Base-by-base conservation (phyloP, 2,113 vertebrate genomes). In the Psilopogon haemacephalus region DNA sequence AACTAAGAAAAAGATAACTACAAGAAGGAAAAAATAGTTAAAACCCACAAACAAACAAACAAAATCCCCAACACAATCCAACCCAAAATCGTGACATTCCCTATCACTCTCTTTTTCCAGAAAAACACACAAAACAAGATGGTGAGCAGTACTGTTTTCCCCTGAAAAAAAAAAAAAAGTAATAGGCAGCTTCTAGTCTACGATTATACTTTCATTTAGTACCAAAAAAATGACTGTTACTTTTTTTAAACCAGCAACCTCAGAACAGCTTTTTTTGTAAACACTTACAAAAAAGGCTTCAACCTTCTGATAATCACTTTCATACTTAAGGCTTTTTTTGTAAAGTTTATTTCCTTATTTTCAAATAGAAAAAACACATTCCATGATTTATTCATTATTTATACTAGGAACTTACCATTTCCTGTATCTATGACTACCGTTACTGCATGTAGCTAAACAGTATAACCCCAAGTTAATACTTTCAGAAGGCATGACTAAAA, bases 81-180 rank as follows among this genome's bases (percentile, higher is more conserved):
- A 24, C 4, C 5, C n/a, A 82, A 70, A 88, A 33, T 15, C 6
- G 62, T 15, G 3, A 11, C 8, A 64, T 15, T 56, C 9, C 26
- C 5, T 0, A 0, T 4, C 3, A 9, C 4, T 44, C 9, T 7
- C 6, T 12, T 60, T 26, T 58, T 79, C 19, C 38, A 48, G 30
- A 78, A 77, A 73, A 60, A 11, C 5, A 54, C 7, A 73, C 11
- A 37, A 89, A 69, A 73, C 8, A 50, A 73, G 7, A 84, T 10
- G 16, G 9, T 32, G 5, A 91, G 62, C 15, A 52, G 16, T 32
- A 73, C 5, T 48, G 19, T 17, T 24, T 1, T 6, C 27, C 32
- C 23, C 58, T 37, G 28, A 68, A 69, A 68, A 84, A 68, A 86
- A 68, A 69, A 68, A 84, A 68, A 86, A 50, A 4, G 4, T 30